Conservation (phyloP, 2,113 vertebrate genomes). For the Pyrgilauda ruficollis region DNA sequence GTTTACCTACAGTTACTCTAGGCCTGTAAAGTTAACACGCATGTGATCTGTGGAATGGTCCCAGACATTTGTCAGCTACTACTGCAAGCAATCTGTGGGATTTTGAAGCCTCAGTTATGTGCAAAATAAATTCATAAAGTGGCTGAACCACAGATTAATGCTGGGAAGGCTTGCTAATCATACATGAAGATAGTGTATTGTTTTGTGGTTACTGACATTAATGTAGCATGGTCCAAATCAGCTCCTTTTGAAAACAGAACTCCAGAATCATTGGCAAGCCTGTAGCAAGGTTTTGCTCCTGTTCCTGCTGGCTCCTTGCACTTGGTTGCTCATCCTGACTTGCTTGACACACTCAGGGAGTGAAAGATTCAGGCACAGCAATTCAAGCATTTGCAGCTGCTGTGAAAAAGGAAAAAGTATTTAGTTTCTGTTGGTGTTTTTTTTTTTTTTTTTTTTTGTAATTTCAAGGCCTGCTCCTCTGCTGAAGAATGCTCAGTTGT, state of each 20-base stretch:
- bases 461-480: constrained; percentile 87
- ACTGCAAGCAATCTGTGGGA: neutral
- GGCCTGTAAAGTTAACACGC: neutral
- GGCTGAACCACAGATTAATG: neutral
- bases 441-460: neutral
- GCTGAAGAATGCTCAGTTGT: constrained; percentile 86
- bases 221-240: neutral
- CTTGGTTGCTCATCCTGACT: neutral
- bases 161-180: neutral
- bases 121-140: neutral
- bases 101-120: neutral
- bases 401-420: neutral
- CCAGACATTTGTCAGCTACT: neutral
- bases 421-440: neutral
- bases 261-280: neutral
- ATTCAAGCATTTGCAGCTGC: neutral
- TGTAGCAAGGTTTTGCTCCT: neutral
- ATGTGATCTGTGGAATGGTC: neutral
- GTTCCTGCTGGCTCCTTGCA: neutral
- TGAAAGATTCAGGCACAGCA: neutral
- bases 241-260: rapidly evolving
- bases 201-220: neutral
- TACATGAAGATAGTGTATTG: rapidly evolving
- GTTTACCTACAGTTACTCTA: neutral
- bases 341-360: neutral